Evolutionary conservation across 2,113 vertebrate genomes (phyloP).

Genomic region (Donacobius atricapilla): DNA sequence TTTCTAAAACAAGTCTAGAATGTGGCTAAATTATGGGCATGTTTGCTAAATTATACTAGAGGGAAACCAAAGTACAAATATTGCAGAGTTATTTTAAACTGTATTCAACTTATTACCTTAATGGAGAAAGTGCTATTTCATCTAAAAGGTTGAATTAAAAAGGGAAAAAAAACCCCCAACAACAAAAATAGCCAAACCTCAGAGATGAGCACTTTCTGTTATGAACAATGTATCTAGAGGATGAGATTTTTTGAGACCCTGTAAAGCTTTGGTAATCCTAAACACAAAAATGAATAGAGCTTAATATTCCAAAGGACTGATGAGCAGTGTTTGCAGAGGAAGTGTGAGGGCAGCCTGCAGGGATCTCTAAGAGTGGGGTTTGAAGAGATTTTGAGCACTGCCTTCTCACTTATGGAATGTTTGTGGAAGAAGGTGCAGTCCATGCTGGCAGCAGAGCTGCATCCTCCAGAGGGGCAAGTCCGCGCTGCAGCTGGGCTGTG

Average conservation of each 20-base stretch:
- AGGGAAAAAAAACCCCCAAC: background rate
- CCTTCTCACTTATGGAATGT: accelerated
- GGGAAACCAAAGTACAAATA: background rate
- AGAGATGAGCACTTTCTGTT: background rate
- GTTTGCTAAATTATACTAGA: background rate
- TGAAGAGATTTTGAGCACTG: background rate
- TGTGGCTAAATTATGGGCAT: background rate
- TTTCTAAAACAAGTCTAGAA: background rate
- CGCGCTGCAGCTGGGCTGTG: accelerated
- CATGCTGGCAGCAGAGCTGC: background rate
- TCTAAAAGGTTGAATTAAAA: background rate
- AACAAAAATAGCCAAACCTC: background rate
- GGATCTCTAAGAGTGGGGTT: background rate
- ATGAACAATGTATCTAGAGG: background rate
- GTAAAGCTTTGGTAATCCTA: background rate
- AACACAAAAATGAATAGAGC: background rate
- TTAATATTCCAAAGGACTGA: background rate
- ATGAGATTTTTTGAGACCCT: background rate
- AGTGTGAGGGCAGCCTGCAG: background rate
- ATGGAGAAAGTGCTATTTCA: background rate
- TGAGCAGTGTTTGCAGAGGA: background rate
- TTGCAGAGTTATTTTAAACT: background rate
- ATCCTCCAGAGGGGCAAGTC: background rate
- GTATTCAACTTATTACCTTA: background rate
- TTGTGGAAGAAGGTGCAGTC: background rate